Evolutionary conservation across 1,140 invertebrate genomes (phyloP), one percentile per base, ranked within the genome.

Genomic region (Pantala flavescens): DNA sequence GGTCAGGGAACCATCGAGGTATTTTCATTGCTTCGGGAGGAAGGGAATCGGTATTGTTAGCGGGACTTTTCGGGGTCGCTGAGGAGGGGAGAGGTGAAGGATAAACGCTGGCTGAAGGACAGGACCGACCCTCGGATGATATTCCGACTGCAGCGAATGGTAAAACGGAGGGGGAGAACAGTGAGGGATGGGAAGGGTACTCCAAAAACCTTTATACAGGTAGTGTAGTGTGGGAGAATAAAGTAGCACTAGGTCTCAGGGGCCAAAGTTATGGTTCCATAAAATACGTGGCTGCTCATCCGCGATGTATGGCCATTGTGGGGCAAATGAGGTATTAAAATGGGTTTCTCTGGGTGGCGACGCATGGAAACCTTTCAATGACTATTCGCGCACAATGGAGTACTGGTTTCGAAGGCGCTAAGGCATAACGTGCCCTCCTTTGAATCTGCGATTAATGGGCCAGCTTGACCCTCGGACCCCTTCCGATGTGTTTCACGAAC

Each of bases 261-360:
- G 49, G 28, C 28, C 12, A 63, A n/a, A 63, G 49, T 63, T 63
- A 63, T 63, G 49, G 49, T 63, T 63, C 49, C 49, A 63, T 63
- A 63, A 63, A 63, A 63, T 63, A 63, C 49, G 49, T 21, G 49
- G 49, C n/a, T 21, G 49, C 49, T 63, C 49, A 63, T 63, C 49
- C 49, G 49, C 3, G 49, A 63, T 63, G 49, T 63, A 63, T 63
- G 49, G 49, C 12, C 49, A 63, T 63, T 63, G 49, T 63, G 49
- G 49, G 49, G 49, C 12, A 63, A 63, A 63, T 63, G 49, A 63
- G 49, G 49, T 63, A 63, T 63, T 21, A 63, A 63, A 63, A 63
- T 21, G 49, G 28, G 28, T 21, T 63, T 21, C 49, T 63, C n/a
- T 63, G 49, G 49, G 49, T 63, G 49, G 49, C 49, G 5, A 63